A percentile compares a stretch with the other conserved stretches of the same genome.
These are phyloP conservation scores for Schizothorax lantsangensis DNA, from an alignment of 2,797 vertebrate genomes.

Conservation along the genomic window DNA sequence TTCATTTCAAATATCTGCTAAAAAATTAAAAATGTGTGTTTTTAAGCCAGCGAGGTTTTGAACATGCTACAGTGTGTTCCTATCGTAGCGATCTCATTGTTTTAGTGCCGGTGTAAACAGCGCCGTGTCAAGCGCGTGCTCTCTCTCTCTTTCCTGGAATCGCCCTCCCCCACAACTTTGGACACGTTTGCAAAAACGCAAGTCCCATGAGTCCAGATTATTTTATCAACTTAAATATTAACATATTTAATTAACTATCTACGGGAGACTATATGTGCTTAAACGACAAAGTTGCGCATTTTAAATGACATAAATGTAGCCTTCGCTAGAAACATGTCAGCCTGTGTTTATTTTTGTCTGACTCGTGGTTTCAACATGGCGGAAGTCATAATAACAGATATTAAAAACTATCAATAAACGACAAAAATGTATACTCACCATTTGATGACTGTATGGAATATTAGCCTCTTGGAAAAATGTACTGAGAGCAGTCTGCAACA, in stretches of 20 bases:
- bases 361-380: conserved; percentile 61
- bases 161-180: conserved; percentile 56
- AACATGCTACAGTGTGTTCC: neutral
- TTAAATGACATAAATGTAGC: neutral
- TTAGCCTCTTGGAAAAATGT: conserved; percentile 89
- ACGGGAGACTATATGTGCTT: neutral
- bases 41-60: neutral
- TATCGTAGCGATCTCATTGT: neutral
- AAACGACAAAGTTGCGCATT: neutral
- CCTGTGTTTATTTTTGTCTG: conserved; percentile 59
- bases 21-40: neutral
- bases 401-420: conserved; percentile 19
- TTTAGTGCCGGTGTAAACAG: conserved; percentile 34
- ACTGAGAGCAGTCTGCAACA: conserved; percentile 83
- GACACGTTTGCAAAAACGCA: conserved; percentile 58
- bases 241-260: neutral
- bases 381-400: conserved; percentile 47
- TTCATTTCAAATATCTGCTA: neutral
- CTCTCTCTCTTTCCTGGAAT: conserved; percentile 60
- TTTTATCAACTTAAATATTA: neutral
- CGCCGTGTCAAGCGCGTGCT: conserved; percentile 35
- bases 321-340: conserved; percentile 7
- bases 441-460: conserved; percentile 86
- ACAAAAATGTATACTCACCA: conserved; percentile 77
- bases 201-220: conserved; percentile 2